Evolutionary conservation across 2,888 invertebrate species (phyloP), one percentile per base, ranked within the genome.

Genomic region (Anodontia alba): DNA sequence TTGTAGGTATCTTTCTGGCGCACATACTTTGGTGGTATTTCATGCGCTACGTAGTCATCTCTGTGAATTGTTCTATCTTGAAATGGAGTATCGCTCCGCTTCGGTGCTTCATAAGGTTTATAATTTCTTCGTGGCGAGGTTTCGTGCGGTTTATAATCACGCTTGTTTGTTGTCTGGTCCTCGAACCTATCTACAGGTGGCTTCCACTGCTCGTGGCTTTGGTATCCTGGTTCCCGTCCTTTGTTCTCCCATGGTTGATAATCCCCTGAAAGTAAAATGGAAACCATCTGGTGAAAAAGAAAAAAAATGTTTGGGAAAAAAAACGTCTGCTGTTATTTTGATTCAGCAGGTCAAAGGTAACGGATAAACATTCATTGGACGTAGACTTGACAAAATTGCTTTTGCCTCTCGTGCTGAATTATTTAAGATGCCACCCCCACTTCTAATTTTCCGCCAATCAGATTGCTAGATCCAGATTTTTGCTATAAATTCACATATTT

Each of bases 61-160:
- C 93, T 83, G 87, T 95, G 94, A 49, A 91, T 92, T 12, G 95
- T 95, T 15, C 80, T 76, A 38, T 89, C 93, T 68, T 93, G 91
- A 76, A 95, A 93, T 20, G 94, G 94, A 26, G 88, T 86, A 70
- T 91, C 91, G 5, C 93, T 93, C 76, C 86, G 76, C 23, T 90
- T 87, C 5, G 92, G 88, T 1, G 87, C 88, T 51, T 94, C 90
- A 23, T 78, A 67, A 0, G 95, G 95, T 77, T 91, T 93, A 85
- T 93, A 90, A 74, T 90, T 90, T 62, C 90, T 80, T 10, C 94
- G 87, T 23, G 87, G 87, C 1, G 87, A 86, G 69, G 88, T 88
- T 51, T 89, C 89, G 77, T 94, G 91, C 51, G 82, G 82, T 38
- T 81, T 79, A 86, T 88, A 95, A 81, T 95, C 94, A 33, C 86